Percentiles rank a stretch among this genome's conserved stretches.
phyloP scores from a whole-genome alignment of 2,888 invertebrate species.

The Drosophila flavopinicola region DNA sequence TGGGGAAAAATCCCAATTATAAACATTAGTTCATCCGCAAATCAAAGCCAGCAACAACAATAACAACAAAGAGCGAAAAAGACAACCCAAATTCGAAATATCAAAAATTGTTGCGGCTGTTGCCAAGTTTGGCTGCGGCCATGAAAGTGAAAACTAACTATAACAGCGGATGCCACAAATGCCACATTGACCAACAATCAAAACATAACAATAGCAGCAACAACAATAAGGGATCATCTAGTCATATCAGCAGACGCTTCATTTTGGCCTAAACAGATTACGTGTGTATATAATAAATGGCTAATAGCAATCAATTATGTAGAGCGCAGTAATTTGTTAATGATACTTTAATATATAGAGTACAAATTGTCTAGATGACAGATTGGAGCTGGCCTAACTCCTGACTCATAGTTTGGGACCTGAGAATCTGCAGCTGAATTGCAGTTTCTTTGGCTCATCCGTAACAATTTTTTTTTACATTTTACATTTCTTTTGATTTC shows the following conservation, averaged over 20 bases:
- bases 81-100: constrained; percentile 56
- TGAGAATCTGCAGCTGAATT: constrained; percentile 20
- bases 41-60: constrained; percentile 37
- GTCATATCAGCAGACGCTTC: not conserved
- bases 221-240: constrained; percentile 33
- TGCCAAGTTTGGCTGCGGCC: constrained; percentile 52
- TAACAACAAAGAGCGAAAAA: constrained; percentile 25
- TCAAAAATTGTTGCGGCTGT: constrained; percentile 62
- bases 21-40: constrained; percentile 68
- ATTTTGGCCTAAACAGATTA: constrained; percentile 4
- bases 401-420: not conserved
- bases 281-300: constrained; percentile 7
- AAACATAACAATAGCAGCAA: constrained; percentile 39
- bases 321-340: constrained; percentile 21
- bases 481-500: constrained; percentile 18
- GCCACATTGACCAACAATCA: constrained; percentile 59
- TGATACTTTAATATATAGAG: constrained; percentile 1
- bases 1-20: constrained; percentile 54
- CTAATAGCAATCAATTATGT: constrained; percentile 30
- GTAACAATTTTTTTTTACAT: constrained; percentile 16
- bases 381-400: constrained; percentile 9
- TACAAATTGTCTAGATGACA: not conserved
- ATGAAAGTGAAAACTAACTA: constrained; percentile 69
- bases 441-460: constrained; percentile 24
- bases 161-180: constrained; percentile 63